Evolutionary conservation across 2,888 invertebrate genomes (phyloP).

Genomic region (Pachydiplax longipennis): DNA sequence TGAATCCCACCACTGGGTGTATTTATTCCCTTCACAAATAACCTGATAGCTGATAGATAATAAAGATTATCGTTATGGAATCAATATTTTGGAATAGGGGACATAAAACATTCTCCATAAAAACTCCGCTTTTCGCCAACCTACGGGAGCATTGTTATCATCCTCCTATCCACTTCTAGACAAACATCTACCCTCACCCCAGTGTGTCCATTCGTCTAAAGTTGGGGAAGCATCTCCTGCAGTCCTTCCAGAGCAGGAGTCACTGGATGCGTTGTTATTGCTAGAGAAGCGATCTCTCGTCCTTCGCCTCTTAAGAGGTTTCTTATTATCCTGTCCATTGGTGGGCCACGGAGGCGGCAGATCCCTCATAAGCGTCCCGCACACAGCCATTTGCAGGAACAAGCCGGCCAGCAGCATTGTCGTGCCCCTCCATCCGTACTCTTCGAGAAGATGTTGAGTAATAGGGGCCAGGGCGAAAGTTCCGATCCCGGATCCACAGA

Average conservation of each 20-base stretch:
- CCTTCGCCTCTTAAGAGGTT: not conserved
- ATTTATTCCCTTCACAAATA: too few species aligned
- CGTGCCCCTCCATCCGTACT: conserved; percentile 85
- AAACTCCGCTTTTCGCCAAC: too few species aligned
- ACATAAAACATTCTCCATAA: too few species aligned
- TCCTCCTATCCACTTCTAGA: too few species aligned
- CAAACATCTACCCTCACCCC: not conserved
- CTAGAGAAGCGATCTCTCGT: not conserved
- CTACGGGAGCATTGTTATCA: too few species aligned
- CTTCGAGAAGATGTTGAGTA: conserved; percentile 71
- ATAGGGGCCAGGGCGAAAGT: conserved; percentile 88
- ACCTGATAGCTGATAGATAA: too few species aligned
- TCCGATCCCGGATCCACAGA: conserved; percentile 88
- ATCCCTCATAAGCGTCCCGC: conserved; percentile 86
- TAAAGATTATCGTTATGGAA: too few species aligned
- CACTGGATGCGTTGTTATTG: conserved; percentile 31
- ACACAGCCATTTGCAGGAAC: conserved; percentile 83
- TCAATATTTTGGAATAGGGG: too few species aligned
- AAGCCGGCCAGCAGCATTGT: conserved; percentile 82
- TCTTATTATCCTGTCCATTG: not conserved
- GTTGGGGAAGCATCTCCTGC: conserved; percentile 16
- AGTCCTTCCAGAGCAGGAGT: conserved; percentile 62
- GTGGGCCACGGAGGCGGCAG: conserved; percentile 62
- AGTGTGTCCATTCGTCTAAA: conserved; percentile 1
- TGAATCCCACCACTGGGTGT: too few species aligned